phyloP scores from a whole-genome alignment of 2,797 vertebrate species.

The Poeciliopsis turneri region DNA sequence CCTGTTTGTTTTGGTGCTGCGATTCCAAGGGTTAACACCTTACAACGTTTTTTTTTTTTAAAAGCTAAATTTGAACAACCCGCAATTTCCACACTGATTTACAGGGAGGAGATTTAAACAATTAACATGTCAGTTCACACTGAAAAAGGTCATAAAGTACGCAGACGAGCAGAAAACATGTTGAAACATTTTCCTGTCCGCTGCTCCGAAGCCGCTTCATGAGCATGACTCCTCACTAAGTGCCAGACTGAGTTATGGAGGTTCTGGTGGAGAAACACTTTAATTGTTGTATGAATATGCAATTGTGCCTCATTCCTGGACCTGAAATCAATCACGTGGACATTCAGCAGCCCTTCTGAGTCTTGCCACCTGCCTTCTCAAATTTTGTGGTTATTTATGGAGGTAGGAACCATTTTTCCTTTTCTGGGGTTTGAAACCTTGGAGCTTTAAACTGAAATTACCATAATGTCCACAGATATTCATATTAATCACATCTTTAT shows the following conservation, averaged over 20 bases:
- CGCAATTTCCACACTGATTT: conserved; percentile 17
- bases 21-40: conserved; percentile 7
- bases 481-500: conserved; percentile 21
- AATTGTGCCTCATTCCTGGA: conserved; percentile 54
- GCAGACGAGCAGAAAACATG: conserved; percentile 56
- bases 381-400: conserved; percentile 38
- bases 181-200: conserved; percentile 68
- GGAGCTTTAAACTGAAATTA: conserved; percentile 7
- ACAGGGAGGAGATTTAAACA: conserved; percentile 36
- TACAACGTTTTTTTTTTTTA: conserved; percentile 19
- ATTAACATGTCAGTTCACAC: conserved; percentile 45
- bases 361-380: conserved; percentile 55
- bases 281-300: conserved; percentile 79
- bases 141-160: conserved; percentile 45
- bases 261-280: conserved; percentile 57
- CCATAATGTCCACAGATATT: conserved; percentile 24
- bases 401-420: conserved; percentile 43
- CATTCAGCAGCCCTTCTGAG: conserved; percentile 52
- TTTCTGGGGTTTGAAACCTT: conserved; percentile 27
- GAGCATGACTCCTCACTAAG: conserved; percentile 52
- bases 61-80: conserved; percentile 8
- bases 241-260: conserved; percentile 67
- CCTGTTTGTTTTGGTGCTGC: conserved; percentile 2
- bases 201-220: conserved; percentile 57
- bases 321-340: conserved; percentile 77